A percentile compares a stretch with the other conserved stretches of the same genome.
phyloP scores from a whole-genome alignment of 1,140 invertebrate species.

The Drosophila kepulauana region DNA sequence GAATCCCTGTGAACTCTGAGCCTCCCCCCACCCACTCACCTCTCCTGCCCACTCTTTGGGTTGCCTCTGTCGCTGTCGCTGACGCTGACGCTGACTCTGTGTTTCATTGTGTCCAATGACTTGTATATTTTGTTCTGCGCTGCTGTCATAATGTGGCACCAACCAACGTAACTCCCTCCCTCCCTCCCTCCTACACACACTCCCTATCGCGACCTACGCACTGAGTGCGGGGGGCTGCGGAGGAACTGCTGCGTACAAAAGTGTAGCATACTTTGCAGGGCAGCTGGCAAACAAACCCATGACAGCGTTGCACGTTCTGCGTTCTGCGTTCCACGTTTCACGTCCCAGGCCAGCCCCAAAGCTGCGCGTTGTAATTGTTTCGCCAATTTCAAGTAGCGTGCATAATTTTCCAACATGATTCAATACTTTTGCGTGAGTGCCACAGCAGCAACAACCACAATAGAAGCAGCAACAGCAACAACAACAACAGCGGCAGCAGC shows the following conservation, averaged over 20 bases:
- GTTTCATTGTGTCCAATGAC: slow-evolving; percentile 71
- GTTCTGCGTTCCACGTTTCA: too few relatives aligned
- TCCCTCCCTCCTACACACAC: neutral
- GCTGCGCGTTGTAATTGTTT: slow-evolving; percentile 74
- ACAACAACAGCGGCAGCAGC: slow-evolving; percentile 24
- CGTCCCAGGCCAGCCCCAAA: slow-evolving; percentile 39
- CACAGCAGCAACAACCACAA: slow-evolving; percentile 26
- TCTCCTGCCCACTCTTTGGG: slow-evolving; percentile 19
- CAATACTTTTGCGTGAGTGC: slow-evolving; percentile 74
- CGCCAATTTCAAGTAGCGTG: slow-evolving; percentile 82
- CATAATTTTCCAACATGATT: slow-evolving; percentile 82
- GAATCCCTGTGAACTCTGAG: slow-evolving; percentile 74
- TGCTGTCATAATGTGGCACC: slow-evolving; percentile 69
- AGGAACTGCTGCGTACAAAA: slow-evolving; percentile 33
- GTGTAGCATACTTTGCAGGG: slow-evolving; percentile 74
- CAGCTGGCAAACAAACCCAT: slow-evolving; percentile 37
- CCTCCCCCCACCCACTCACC: slow-evolving; percentile 14
- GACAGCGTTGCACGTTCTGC: too few relatives aligned
- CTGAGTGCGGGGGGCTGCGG: slow-evolving; percentile 35
- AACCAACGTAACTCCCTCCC: neutral
- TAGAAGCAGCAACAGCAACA: neutral
- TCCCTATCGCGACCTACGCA: slow-evolving; percentile 5
- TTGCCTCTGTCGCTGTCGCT: slow-evolving; percentile 1
- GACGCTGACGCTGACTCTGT: slow-evolving; percentile 9
- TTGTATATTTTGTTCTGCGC: slow-evolving; percentile 69